These are phyloP conservation scores for Lamprologus sp. DNA, from an alignment of 2,113 vertebrate genomes.

Conservation along the genomic window DNA sequence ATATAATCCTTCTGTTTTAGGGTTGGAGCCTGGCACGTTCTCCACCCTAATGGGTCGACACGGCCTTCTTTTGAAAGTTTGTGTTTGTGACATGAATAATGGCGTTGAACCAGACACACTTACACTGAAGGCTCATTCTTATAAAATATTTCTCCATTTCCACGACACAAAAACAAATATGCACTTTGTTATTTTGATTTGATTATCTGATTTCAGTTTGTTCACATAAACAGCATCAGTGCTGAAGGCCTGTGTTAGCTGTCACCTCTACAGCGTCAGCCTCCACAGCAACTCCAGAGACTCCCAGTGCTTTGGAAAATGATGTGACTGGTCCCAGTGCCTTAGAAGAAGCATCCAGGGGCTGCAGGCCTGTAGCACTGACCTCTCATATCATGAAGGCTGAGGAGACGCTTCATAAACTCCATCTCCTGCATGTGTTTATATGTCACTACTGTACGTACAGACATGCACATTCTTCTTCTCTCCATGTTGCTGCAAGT, in stretches of 20 bases:
- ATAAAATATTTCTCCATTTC: not conserved
- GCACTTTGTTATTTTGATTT: not conserved
- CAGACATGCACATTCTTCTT: fast-evolving
- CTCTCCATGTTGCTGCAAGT: not conserved
- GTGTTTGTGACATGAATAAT: not conserved
- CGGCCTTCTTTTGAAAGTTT: not conserved
- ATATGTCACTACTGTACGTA: not conserved
- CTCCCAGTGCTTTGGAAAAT: not conserved
- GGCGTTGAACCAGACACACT: fast-evolving
- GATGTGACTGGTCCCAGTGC: not conserved
- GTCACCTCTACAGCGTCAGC: not conserved
- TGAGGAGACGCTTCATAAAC: not conserved
- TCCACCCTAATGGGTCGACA: not conserved
- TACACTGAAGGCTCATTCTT: not conserved
- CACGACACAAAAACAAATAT: not conserved
- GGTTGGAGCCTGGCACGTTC: fast-evolving
- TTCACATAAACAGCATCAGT: not conserved
- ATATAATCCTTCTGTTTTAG: not conserved
- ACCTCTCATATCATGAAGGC: not conserved
- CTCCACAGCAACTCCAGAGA: not conserved
- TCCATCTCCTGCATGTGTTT: not conserved
- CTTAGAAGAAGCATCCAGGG: not conserved
- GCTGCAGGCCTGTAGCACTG: not conserved
- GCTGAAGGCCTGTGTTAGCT: not conserved
- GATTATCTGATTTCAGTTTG: not conserved